Evolutionary conservation across 2,113 vertebrate species (phyloP), one percentile per base, ranked within the genome.

Genomic region (Xyliphius kryptos): DNA sequence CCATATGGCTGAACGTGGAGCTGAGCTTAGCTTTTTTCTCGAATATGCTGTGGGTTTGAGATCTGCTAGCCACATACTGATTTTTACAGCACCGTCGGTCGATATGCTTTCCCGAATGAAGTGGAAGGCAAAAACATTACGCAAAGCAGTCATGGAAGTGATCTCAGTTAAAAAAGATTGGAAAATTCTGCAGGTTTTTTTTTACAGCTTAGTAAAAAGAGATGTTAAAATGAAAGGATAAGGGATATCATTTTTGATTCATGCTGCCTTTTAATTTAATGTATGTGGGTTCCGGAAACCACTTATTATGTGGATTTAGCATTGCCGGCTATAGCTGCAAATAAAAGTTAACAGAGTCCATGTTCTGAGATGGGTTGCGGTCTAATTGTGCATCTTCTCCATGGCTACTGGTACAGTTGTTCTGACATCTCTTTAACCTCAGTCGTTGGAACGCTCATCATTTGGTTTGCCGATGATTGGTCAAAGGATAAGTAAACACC

Each of bases 231-330:
- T 37, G 9, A 68, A 55, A 51, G 14, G 21, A 21, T 80, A 75
- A 62, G 40, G 80, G 80, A 77, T 76, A 80, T 74, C 76, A 81
- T 82, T 84, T 82, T 56, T 80, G 80, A 83, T 80, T 7, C 11
- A 5, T 57, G 40, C 21, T 60, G 63, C 69, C 69, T 70, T 77
- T 68, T 77, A 65, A 74, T 74, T 77, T 70, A 32, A 67, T 67
- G 63, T 57, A 67, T 70, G 75, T 74, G 67, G 56, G 52, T 69
- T 82, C 37, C 1, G 21, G 44, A 67, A 67, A 76, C 80, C 80
- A 77, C 82, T 82, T 82, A 83, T 88, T 86, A 83, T 82, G 83
- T 82, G 84, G 83, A 64, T 59, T 61, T 26, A 75, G 64, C 69
- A 80, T 77, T 79, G 72, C 82, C 82, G 75, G 78, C 50, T 71